Conservation (phyloP, 1,140 invertebrate genomes). For the Drosophila watanabei region DNA sequence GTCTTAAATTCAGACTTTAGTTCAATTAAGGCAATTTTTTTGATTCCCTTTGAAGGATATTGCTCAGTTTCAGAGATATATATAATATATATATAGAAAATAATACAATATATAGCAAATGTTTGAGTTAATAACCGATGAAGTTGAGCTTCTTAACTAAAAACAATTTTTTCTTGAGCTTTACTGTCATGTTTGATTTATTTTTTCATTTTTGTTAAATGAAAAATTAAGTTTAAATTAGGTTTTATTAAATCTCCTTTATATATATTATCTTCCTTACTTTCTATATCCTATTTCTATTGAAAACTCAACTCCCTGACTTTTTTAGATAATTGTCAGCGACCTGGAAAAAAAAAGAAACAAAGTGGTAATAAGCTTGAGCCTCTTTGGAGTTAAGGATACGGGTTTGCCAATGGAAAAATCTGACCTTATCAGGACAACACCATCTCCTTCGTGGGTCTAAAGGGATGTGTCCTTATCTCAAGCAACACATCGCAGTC, state of each 20-base stretch:
- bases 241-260: background rate
- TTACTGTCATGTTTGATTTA: background rate
- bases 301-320: background rate
- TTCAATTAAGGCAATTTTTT: conserved; percentile 17
- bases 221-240: background rate
- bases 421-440: conserved; percentile 37
- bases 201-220: too few relatives aligned
- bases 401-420: conserved; percentile 10
- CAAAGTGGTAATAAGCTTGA: too few relatives aligned
- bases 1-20: conserved; percentile 30
- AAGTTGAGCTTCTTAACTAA: too few relatives aligned
- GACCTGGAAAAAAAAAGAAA: background rate
- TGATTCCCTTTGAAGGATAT: background rate
- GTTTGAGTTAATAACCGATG: too few relatives aligned
- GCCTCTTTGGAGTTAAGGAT: background rate
- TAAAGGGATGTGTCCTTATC: conserved; percentile 46
- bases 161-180: background rate
- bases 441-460: conserved; percentile 34
- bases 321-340: background rate
- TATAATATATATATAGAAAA: background rate
- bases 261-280: background rate
- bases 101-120: background rate
- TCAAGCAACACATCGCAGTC: conserved; percentile 34
- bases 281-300: background rate
- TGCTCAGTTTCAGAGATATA: background rate